Evolutionary conservation across 2,888 invertebrate species (phyloP), one percentile per base, ranked within the genome.

Genomic region (Eudasyphora cyanicolor): DNA sequence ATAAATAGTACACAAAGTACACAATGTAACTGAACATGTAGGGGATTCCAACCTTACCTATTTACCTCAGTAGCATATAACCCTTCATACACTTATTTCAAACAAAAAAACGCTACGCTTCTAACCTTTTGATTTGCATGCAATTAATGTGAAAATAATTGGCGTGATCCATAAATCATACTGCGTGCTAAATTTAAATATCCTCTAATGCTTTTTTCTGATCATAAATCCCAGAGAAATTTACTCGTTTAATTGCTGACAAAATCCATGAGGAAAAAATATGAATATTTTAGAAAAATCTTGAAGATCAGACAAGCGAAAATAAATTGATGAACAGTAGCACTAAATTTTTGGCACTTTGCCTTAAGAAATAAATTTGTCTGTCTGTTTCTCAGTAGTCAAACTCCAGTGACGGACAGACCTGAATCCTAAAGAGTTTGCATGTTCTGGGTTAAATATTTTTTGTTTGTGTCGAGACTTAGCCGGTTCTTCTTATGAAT

Each of bases 101-200:
- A n/a, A n/a, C n/a, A n/a, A n/a, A n/a, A n/a, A n/a, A n/a, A n/a
- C n/a, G n/a, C n/a, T n/a, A n/a, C n/a, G n/a, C n/a, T n/a, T n/a
- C n/a, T n/a, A n/a, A n/a, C n/a, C n/a, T n/a, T n/a, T n/a, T n/a
- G n/a, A n/a, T n/a, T n/a, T n/a, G n/a, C n/a, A n/a, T n/a, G n/a
- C n/a, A n/a, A n/a, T n/a, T n/a, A n/a, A n/a, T n/a, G n/a, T n/a
- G n/a, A n/a, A n/a, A n/a, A n/a, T n/a, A n/a, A n/a, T n/a, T 45
- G 45, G 45, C 45, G n/a, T 45, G 45, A 3, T n/a, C 45, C 45
- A 45, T 5, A 21, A 77, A 60, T 35, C 21, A 54, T 38, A 27
- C 51, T 74, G 73, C 83, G 79, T 80, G 79, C 70, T 70, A 60
- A 5, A 70, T 74, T 76, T 76, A 57, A 76, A 76, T 76, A 79